These are phyloP conservation scores for Myripristis murdjan DNA, from an alignment of 2,797 vertebrate genomes.

Conservation along the genomic window DNA sequence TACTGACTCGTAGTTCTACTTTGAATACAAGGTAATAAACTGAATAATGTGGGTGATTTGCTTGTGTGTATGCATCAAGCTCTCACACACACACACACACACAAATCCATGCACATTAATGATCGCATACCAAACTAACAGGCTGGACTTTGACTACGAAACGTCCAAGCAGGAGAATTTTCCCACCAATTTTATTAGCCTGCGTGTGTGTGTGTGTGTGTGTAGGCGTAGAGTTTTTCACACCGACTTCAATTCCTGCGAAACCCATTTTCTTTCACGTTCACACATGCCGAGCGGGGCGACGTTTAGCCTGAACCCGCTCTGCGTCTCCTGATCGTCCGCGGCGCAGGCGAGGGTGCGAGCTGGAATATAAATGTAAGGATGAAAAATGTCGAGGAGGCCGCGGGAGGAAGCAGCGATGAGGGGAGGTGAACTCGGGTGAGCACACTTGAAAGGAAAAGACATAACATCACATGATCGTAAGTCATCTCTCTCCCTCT, in stretches of 20 bases:
- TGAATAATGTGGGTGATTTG: no score
- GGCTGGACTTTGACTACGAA: conserved; percentile 9
- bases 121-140: conserved; percentile 28
- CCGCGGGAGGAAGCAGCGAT: not conserved
- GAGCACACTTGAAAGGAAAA: conserved; percentile 39
- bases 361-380: conserved; percentile 2
- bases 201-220: no score
- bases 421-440: conserved; percentile 37
- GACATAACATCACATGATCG: conserved; percentile 26
- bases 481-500: conserved; percentile 31
- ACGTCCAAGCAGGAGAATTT: not conserved
- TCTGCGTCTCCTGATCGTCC: no score
- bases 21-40: not conserved
- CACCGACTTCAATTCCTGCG: conserved; percentile 32
- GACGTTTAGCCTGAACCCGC: not conserved
- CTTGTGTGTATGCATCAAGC: not conserved
- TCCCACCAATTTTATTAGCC: conserved; percentile 24
- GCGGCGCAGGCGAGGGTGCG: no score
- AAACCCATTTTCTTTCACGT: conserved; percentile 53
- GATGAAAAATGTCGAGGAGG: conserved; percentile 16
- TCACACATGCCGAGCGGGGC: conserved; percentile 22
- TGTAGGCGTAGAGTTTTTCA: conserved; percentile 41
- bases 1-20: conserved; percentile 3
- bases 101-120: not conserved
- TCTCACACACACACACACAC: not conserved